A percentile compares a stretch with the other conserved stretches of the same genome.
Conservation (phyloP, 2,888 invertebrate species). For the Bruchidius siliquastri region DNA sequence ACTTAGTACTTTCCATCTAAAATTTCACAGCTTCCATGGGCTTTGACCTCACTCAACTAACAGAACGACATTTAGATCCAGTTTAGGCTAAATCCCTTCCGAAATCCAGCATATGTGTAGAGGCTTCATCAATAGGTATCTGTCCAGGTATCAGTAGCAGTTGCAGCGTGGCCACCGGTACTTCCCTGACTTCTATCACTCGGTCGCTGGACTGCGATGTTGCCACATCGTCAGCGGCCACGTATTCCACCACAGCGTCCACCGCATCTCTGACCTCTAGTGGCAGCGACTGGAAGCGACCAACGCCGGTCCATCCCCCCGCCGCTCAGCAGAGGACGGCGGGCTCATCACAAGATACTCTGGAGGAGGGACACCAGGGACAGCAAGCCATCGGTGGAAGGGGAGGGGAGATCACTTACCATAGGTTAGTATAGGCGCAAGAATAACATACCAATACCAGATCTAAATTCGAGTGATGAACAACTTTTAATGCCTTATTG, state of each 20-base stretch:
- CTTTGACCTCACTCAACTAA: too few relatives aligned
- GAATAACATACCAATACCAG: too few relatives aligned
- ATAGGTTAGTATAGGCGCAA: constrained; percentile 80
- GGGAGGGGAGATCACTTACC: constrained; percentile 83
- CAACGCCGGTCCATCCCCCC: constrained; percentile 12
- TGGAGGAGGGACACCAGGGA: not conserved
- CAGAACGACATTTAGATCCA: too few relatives aligned
- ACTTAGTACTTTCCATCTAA: too few relatives aligned
- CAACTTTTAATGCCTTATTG: too few relatives aligned
- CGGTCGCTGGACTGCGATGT: constrained; percentile 63
- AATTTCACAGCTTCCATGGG: too few relatives aligned
- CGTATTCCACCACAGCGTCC: not conserved
- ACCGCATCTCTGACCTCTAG: constrained; percentile 62
- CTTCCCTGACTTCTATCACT: constrained; percentile 58
- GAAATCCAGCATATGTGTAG: too few relatives aligned
- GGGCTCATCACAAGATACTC: constrained; percentile 41
- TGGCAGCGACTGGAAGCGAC: constrained; percentile 50
- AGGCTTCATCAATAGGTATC: too few relatives aligned
- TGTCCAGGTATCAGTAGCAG: constrained; percentile 50
- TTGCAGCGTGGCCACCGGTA: constrained; percentile 55
- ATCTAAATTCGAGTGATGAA: too few relatives aligned
- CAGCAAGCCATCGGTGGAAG: not conserved
- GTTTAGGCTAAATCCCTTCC: too few relatives aligned
- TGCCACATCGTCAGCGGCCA: constrained; percentile 44
- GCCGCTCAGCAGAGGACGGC: not conserved